Base-by-base conservation (phyloP, 2,888 invertebrate genomes). In the Tenthredo mesomela region DNA sequence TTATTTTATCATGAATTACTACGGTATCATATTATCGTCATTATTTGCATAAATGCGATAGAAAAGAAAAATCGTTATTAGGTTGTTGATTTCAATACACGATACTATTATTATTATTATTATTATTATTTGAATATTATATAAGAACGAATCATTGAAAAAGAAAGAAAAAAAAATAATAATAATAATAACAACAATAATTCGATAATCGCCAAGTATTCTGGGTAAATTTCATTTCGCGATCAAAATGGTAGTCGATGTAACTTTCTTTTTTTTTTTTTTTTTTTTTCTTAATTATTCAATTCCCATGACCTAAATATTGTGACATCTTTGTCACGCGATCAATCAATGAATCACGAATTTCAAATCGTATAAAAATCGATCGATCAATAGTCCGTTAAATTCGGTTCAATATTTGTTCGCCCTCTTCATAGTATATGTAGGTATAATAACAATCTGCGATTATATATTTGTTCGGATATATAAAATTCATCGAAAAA, bases 181-280 rank as follows among this genome's bases (percentile, higher is more conserved):
- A 37, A 37, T 6, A 37, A 37, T 37, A 33, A 18, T 15, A 37
- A 37, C 3, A 70, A 18, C 3, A 37, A 37, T 1, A 70, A 47
- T 47, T 12, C 12, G 47, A 12, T 15, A 15, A 33, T 70, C 40
- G 18, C n/a, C 18, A 9, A 54, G 33, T 54, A 50, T 90, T 88
- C 86, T 90, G 92, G 90, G 92, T 91, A 91, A 86, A 90, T 87
- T 91, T 77, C 70, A 9, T 25, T 87, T 87, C 85, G 83, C 84
- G 85, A 87, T 89, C 89, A 91, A 90, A 88, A 90, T 91, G 91
- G 90, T 90, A 85, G 87, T 12, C 43, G 85, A 86, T 84, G 86
- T 86, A 83, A 87, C 87, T 87, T 85, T 88, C 71, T 84, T 78
- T 37, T 84, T 78, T 50, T 37, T 33, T n/a, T n/a, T n/a, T 37